Conservation (phyloP, 1,140 invertebrate genomes). For the Drosophila ogumai region DNA sequence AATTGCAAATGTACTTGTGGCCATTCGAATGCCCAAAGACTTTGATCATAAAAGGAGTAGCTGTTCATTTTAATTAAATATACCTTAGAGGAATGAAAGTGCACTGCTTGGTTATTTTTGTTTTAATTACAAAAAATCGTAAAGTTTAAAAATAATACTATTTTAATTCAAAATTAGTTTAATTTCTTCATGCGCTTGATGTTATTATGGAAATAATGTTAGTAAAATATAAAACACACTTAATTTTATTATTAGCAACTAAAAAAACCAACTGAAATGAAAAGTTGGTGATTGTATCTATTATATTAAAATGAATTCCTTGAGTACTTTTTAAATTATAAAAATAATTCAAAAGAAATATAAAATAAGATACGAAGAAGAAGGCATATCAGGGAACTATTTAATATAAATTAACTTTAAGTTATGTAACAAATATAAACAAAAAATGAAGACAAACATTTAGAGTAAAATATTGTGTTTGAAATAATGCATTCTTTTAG, state of each 20-base stretch:
- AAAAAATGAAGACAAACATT: not conserved
- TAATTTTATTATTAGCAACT: not conserved
- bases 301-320: not conserved
- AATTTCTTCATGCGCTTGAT: too few species aligned
- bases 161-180: too few species aligned
- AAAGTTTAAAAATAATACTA: not conserved
- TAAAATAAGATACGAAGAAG: not conserved
- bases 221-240: not conserved
- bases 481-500: not conserved
- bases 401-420: not conserved
- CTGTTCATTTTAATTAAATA: not conserved
- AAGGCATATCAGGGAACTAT: not conserved
- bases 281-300: accelerated
- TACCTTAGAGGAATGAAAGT: not conserved
- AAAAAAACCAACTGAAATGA: not conserved
- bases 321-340: not conserved
- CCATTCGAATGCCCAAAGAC: not conserved
- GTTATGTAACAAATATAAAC: not conserved
- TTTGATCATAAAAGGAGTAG: not conserved
- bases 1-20: conserved; percentile 11
- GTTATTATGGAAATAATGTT: not conserved
- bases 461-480: not conserved
- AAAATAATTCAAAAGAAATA: too few species aligned
- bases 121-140: not conserved
- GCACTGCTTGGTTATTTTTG: not conserved